These are phyloP conservation scores for Etheostoma nigrum DNA, from an alignment of 2,797 vertebrate species.

Conservation along the genomic window DNA sequence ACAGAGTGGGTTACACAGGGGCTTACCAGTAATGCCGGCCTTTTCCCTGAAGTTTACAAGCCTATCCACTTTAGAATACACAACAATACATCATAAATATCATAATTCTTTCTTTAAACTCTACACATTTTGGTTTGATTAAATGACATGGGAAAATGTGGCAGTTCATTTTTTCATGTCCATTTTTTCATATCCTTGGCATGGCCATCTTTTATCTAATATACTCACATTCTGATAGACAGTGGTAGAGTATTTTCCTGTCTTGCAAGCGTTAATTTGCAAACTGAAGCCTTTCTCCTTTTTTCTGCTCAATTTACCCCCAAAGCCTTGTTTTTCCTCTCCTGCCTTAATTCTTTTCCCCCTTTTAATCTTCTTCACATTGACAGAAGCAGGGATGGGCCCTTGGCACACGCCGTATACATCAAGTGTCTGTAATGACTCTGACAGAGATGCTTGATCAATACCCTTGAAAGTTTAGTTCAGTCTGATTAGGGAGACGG, in stretches of 20 bases:
- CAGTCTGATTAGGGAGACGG: slow-evolving; percentile 63
- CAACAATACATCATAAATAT: not conserved
- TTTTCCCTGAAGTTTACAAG: slow-evolving; percentile 9
- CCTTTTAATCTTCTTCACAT: slow-evolving; percentile 65
- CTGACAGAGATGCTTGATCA: slow-evolving; percentile 65
- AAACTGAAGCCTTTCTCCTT: slow-evolving; percentile 29
- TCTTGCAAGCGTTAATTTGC: slow-evolving; percentile 33
- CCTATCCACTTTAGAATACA: slow-evolving; percentile 4
- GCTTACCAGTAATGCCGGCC: not conserved
- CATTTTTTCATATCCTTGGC: slow-evolving; percentile 3
- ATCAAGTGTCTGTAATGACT: slow-evolving; percentile 61
- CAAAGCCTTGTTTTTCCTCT: slow-evolving; percentile 47
- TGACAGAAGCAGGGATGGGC: slow-evolving; percentile 23
- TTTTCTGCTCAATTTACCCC: slow-evolving; percentile 55
- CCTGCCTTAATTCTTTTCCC: slow-evolving; percentile 32
- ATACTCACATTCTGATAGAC: slow-evolving; percentile 3
- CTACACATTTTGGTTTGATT: not conserved
- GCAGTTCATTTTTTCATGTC: not conserved
- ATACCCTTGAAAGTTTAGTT: slow-evolving; percentile 73
- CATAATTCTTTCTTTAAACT: not conserved
- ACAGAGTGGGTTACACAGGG: not conserved
- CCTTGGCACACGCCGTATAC: slow-evolving; percentile 29
- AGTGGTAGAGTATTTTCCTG: not conserved
- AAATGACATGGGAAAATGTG: not conserved
- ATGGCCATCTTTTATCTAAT: not conserved